Conservation (phyloP, 53 echinoderm and acorn worm species). For the Echinometra lucunter region DNA sequence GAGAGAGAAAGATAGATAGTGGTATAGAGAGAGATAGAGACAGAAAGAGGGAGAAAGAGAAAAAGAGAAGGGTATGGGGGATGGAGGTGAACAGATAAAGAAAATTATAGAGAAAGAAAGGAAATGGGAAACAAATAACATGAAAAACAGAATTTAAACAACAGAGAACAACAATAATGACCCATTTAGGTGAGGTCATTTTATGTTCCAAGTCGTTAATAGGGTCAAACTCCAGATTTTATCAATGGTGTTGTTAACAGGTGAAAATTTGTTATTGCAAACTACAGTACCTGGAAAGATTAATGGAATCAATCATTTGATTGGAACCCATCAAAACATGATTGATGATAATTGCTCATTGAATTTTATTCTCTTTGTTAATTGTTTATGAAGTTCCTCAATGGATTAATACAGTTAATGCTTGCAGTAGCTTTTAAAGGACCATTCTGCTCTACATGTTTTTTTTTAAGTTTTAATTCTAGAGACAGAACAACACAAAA, state of each 20-base stretch:
- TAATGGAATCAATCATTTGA: conserved; percentile 32
- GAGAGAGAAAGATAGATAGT: not conserved
- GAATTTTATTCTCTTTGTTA: conserved; percentile 50
- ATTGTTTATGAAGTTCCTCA: conserved; percentile 34
- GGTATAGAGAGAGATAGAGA: not conserved
- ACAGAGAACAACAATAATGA: not conserved
- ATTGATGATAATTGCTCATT: conserved; percentile 49
- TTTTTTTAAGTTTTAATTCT: not conserved
- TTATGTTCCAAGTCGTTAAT: not conserved
- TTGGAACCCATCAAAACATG: conserved; percentile 10
- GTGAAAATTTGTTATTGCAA: conserved; percentile 23
- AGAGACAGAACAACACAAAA: too few species aligned
- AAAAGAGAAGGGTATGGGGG: not conserved
- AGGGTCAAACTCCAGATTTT: conserved; percentile 14
- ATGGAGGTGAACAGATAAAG: not conserved
- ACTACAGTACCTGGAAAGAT: conserved; percentile 37
- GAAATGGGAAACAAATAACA: not conserved
- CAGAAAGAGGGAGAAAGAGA: too few species aligned
- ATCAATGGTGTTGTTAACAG: not conserved
- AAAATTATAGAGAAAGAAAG: not conserved
- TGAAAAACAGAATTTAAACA: not conserved
- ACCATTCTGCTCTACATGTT: not conserved
- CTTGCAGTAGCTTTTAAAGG: not conserved
- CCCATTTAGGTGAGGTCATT: conserved; percentile 19
- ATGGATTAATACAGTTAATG: not conserved